These are phyloP conservation scores for Actinia tenebrosa DNA, from an alignment of 64 coral and sea anemone species.

Conservation along the genomic window DNA sequence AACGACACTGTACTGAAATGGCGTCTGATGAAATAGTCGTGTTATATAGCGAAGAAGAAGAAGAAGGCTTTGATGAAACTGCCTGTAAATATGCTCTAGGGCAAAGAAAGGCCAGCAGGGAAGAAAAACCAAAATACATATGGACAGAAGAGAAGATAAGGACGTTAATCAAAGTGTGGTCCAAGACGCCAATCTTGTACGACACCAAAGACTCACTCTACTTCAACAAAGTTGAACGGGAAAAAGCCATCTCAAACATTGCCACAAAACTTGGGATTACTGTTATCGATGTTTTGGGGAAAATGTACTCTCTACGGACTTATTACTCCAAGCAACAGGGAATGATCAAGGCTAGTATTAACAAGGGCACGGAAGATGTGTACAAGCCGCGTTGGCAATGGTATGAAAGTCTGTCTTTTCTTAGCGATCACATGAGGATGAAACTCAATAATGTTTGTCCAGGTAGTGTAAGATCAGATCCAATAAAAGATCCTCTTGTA, in stretches of 20 bases:
- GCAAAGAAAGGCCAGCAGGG: not conserved
- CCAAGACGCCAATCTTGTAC: not conserved
- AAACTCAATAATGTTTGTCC: not conserved
- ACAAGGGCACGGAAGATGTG: not conserved
- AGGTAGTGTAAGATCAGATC: not conserved
- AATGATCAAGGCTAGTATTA: not conserved
- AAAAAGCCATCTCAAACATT: not conserved
- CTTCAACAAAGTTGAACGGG: not conserved
- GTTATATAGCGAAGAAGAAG: not conserved
- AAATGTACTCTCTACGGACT: not conserved
- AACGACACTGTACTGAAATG: not conserved
- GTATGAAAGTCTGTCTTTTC: not conserved
- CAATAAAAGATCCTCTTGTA: not conserved
- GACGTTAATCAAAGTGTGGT: not conserved
- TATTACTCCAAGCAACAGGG: not conserved
- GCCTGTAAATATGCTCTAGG: not conserved
- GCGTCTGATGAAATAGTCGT: not conserved
- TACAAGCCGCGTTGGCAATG: not conserved
- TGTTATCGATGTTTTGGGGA: not conserved
- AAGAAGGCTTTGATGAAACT: not conserved
- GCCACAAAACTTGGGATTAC: not conserved
- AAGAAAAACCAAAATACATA: not conserved
- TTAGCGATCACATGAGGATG: not conserved
- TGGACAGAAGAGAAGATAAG: not conserved
- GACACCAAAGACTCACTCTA: not conserved